A percentile compares a stretch with the other conserved stretches of the same genome.
Evolutionary conservation across 2,888 invertebrate genomes (phyloP).

Genomic region (Synanthedon vespiformis): DNA sequence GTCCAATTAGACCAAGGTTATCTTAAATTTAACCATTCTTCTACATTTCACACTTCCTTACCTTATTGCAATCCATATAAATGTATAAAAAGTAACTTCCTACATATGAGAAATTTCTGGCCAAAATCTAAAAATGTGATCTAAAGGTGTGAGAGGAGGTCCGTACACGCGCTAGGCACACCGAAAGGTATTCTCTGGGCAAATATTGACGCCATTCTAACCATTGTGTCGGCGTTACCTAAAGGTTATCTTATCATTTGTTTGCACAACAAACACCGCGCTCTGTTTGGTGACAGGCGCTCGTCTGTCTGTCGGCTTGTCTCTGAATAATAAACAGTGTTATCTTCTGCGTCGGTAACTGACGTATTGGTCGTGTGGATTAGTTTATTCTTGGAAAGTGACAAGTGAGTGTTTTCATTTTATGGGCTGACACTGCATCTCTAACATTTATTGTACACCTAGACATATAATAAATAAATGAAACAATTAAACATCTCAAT

Average conservation of each 20-base stretch:
- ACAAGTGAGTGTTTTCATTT: slow-evolving; percentile 13
- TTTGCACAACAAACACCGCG: slow-evolving; percentile 52
- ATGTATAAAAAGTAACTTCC: neutral
- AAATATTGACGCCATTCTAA: slow-evolving; percentile 54
- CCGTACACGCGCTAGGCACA: slow-evolving; percentile 50
- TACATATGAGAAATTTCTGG: neutral
- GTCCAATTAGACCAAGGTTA: no score
- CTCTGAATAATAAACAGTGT: slow-evolving; percentile 38
- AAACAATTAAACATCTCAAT: no score
- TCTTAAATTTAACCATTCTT: no score
- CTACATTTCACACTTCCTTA: no score
- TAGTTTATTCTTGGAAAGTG: slow-evolving; percentile 38
- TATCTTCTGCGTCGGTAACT: slow-evolving; percentile 31
- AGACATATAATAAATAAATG: no score
- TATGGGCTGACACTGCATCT: no score
- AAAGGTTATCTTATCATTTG: slow-evolving; percentile 67
- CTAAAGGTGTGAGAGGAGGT: slow-evolving; percentile 25
- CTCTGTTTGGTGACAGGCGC: slow-evolving; percentile 58
- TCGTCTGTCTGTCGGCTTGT: slow-evolving; percentile 58
- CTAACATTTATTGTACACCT: no score
- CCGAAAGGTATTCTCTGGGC: slow-evolving; percentile 56
- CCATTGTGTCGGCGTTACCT: slow-evolving; percentile 63
- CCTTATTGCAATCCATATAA: no score
- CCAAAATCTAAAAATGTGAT: neutral
- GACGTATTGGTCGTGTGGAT: slow-evolving; percentile 42